These are phyloP conservation scores for Lota lota DNA, from an alignment of 2,113 vertebrate species.

Conservation along the genomic window DNA sequence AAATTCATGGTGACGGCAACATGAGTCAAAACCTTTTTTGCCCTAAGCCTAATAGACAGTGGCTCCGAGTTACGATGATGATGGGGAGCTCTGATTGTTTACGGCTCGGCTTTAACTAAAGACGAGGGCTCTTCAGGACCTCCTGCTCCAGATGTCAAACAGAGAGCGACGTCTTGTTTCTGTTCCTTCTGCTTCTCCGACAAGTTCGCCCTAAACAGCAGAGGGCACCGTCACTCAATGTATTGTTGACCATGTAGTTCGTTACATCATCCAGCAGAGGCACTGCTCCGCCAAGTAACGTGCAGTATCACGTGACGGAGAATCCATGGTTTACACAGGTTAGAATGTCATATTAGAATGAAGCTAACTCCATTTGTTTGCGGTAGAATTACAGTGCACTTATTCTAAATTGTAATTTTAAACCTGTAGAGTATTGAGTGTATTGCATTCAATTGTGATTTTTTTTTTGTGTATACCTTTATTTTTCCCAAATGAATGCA, in stretches of 20 bases:
- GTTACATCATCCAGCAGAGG: slow-evolving; percentile 44
- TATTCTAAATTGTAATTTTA: too few relatives aligned
- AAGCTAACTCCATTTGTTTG: background rate
- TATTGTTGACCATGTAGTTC: slow-evolving; percentile 28
- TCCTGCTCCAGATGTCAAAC: slow-evolving; percentile 42
- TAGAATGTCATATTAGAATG: background rate
- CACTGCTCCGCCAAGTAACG: slow-evolving; percentile 15
- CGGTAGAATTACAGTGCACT: too few relatives aligned
- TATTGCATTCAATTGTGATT: too few relatives aligned
- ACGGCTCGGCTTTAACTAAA: slow-evolving; percentile 44
- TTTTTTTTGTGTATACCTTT: too few relatives aligned
- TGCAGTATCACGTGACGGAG: background rate
- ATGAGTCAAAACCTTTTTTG: background rate
- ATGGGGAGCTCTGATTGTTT: background rate
- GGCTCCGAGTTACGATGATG: background rate
- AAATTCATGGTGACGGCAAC: background rate
- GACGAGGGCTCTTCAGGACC: slow-evolving; percentile 48
- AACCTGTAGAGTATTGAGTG: too few relatives aligned
- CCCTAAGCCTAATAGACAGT: background rate
- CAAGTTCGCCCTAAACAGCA: slow-evolving; percentile 58
- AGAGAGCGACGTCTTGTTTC: slow-evolving; percentile 65
- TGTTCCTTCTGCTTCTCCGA: slow-evolving; percentile 50
- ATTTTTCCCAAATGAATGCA: too few relatives aligned
- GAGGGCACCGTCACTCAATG: background rate
- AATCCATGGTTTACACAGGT: background rate